Base-by-base conservation (phyloP, 2,888 invertebrate genomes). In the Dugesia japonica region DNA sequence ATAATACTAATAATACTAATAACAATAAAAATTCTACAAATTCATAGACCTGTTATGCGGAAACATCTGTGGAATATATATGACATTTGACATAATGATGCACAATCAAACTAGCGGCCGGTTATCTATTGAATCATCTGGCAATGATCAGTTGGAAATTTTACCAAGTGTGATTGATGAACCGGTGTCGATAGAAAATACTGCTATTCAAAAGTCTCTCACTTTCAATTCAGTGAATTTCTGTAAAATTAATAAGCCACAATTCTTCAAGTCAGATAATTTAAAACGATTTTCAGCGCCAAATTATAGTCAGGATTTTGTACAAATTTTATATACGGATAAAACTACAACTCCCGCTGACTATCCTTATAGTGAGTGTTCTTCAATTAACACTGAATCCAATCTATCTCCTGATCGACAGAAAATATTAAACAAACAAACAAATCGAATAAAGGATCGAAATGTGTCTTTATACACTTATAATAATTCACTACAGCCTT, bases 131-230 rank as follows among this genome's bases (percentile, higher is more conserved):
- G 56, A 56, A 56, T 56, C 56, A 56, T 56, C 56, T 56, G 56
- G 56, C 56, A 56, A 56, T 23, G 56, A 56, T 56, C 56, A 56
- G 56, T 56, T 56, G 56, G 56, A 56, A 56, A 56, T 56, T 56
- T n/a, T 56, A 4, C 56, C 56, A 56, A 56, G 56, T 56, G 56
- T 56, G 56, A 56, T n/a, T 23, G n/a, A 56, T 23, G 56, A 56
- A 56, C 56, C 56, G 56, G 56, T 56, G 56, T 56, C 56, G 56
- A 56, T 4, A 20, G 56, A n/a, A 56, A 56, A n/a, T n/a, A 56
- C 56, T 56, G 56, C 4, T 56, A 56, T 56, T 56, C 9, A 56
- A n/a, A 56, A 56, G 7, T 56, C 56, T 23, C 56, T 56, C 56
- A 56, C n/a, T 56, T 23, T 4, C 56, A n/a, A 56, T 20, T 20